phyloP scores from a whole-genome alignment of 2,113 vertebrate genomes.

The Amblyopsis rosae region DNA sequence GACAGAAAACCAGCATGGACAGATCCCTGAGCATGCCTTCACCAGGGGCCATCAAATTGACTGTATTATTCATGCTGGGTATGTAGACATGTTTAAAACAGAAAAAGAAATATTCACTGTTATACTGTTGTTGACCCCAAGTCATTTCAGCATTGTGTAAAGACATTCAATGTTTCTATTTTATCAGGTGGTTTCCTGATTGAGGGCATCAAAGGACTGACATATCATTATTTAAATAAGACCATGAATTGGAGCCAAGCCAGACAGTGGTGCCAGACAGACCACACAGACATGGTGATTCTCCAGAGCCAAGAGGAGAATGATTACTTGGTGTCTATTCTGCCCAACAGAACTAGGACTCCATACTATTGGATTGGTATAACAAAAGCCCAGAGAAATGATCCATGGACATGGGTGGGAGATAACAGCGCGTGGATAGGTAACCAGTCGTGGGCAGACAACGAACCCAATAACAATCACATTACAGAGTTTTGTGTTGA shows the following conservation, averaged over 20 bases:
- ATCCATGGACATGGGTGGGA: constrained; percentile 87
- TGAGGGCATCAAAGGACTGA: constrained; percentile 76
- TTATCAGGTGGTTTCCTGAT: constrained; percentile 44
- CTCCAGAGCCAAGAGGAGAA: constrained; percentile 86
- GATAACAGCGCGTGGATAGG: constrained; percentile 75
- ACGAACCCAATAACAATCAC: constrained; percentile 86
- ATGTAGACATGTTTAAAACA: constrained; percentile 21
- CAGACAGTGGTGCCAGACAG: constrained; percentile 73
- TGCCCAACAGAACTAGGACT: constrained; percentile 36
- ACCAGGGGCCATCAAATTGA: constrained; percentile 44
- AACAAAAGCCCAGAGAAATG: constrained; percentile 54
- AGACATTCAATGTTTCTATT: background rate
- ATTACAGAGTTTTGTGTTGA: constrained; percentile 86
- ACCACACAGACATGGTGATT: constrained; percentile 83
- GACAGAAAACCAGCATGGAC: constrained; percentile 5
- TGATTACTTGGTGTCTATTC: constrained; percentile 65
- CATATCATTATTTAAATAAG: constrained; percentile 55
- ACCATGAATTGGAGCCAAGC: constrained; percentile 76
- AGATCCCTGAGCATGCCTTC: background rate
- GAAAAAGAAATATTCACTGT: too few relatives aligned
- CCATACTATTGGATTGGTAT: constrained; percentile 92
- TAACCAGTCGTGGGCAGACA: constrained; percentile 77
- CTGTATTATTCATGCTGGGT: constrained; percentile 50
- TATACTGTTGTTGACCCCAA: too few relatives aligned
- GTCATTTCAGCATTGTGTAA: too few relatives aligned